Base-by-base conservation (phyloP, 2,888 invertebrate species). In the Lymantria dispar region DNA sequence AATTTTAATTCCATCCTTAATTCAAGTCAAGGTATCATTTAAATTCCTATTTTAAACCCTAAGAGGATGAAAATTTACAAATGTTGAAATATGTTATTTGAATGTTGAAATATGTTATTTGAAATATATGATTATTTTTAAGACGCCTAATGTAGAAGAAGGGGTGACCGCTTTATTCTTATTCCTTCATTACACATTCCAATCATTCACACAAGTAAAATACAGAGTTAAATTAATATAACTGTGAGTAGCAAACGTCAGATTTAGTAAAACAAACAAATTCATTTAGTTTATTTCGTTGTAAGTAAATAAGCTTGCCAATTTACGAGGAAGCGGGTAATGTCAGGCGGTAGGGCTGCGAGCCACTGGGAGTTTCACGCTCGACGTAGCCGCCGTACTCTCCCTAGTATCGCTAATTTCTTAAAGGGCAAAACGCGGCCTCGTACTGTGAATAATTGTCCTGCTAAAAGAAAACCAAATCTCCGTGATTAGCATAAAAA, bases 401-500 rank as follows among this genome's bases (percentile, higher is more conserved):
- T 49, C 56, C 68, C 63, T 68, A 64, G 55, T 7, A 5, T 10
- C 8, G 74, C 79, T 85, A 85, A 85, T 85, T 83, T 80, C 82
- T 80, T 79, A 71, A 78, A 76, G 79, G 78, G 76, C 74, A 66
- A 68, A 54, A 58, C 58, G 72, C 71, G 74, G 62, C 72, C 74
- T 68, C 77, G 66, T 75, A 66, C 76, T 69, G 78, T 87, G 83
- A 89, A 88, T 89, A 89, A 90, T 86, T 81, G 80, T 83, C 76
- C 73, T 72, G 78, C 83, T 80, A 83, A 87, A 85, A 85, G 83
- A 86, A 85, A 33, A 85, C 83, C 82, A 84, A 90, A 90, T 87
- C 86, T 83, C 77, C 70, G 54, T 78, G 85, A 91, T 91, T 91
- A 89, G 76, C 90, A 91, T 91, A 90, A 91, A 90, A 89, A 86